phyloP scores from a whole-genome alignment of 2,888 invertebrate species.

The Rhagophthalmus giganteus region DNA sequence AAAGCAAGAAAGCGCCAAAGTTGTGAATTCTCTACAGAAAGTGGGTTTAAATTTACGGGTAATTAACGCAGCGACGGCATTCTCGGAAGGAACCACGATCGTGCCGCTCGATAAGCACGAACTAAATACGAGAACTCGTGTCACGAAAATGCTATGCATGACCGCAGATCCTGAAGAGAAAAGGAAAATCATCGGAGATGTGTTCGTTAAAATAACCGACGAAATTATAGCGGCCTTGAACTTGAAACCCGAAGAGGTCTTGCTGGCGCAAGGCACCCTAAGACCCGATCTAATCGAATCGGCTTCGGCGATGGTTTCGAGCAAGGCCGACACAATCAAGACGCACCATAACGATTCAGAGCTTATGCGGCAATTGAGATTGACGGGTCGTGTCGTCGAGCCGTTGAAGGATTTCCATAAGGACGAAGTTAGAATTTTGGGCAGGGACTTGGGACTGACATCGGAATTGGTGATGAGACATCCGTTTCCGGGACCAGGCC shows the following conservation, averaged over 20 bases:
- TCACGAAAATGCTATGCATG: conserved; percentile 84
- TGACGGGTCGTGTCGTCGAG: conserved; percentile 88
- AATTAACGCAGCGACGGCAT: conserved; percentile 71
- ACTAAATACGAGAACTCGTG: conserved; percentile 60
- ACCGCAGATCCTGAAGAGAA: conserved; percentile 95
- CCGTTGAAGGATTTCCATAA: conserved; percentile 99
- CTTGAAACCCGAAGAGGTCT: conserved; percentile 88
- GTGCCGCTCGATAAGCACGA: conserved; percentile 64
- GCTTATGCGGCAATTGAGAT: conserved; percentile 75
- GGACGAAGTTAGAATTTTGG: conserved; percentile 73
- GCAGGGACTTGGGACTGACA: conserved; percentile 87
- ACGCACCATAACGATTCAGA: conserved; percentile 99
- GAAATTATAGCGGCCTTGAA: conserved; percentile 86
- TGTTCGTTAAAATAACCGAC: conserved; percentile 93
- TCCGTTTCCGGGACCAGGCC: conserved; percentile 98
- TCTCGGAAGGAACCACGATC: conserved; percentile 80
- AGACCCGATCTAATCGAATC: conserved; percentile 98
- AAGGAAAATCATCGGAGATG: conserved; percentile 97
- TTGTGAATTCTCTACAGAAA: conserved; percentile 79
- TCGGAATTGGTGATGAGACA: conserved; percentile 87
- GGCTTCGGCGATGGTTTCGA: conserved; percentile 79
- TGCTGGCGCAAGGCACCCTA: conserved; percentile 92
- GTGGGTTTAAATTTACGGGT: conserved; percentile 79
- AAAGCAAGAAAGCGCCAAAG: conserved; percentile 88
- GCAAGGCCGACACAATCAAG: conserved; percentile 94